These are phyloP conservation scores for Brachyhypopomus occidentalis DNA, from an alignment of 2,113 vertebrate genomes.

Conservation along the genomic window DNA sequence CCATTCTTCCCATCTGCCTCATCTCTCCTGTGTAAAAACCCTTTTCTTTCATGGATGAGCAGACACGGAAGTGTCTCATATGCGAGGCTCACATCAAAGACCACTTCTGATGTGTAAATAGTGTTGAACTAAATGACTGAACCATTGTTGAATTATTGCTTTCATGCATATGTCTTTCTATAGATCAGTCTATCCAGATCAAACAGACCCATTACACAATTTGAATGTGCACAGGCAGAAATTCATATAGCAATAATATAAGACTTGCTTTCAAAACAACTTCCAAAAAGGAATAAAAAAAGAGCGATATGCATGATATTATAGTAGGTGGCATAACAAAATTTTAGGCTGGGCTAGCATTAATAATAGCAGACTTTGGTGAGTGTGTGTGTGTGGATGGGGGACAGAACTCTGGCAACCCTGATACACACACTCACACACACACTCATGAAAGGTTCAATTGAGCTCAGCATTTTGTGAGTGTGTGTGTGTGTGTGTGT, in stretches of 20 bases:
- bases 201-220: slow-evolving; percentile 40
- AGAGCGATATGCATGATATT: slow-evolving; percentile 15
- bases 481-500: slow-evolving; percentile 7
- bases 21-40: slow-evolving; percentile 19
- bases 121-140: slow-evolving; percentile 28
- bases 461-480: slow-evolving; percentile 11
- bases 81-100: slow-evolving; percentile 44
- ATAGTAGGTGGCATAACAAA: not conserved
- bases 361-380: not conserved
- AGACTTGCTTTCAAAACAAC: not conserved
- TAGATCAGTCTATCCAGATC: slow-evolving; percentile 33
- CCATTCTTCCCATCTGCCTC: not conserved
- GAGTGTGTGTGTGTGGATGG: not conserved
- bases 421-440: not conserved
- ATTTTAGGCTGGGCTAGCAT: not conserved
- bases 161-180: slow-evolving; percentile 33
- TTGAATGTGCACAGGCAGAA: not conserved
- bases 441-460: slow-evolving; percentile 4
- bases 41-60: slow-evolving; percentile 11
- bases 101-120: slow-evolving; percentile 52
- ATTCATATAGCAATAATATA: not conserved
- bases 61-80: slow-evolving; percentile 26
- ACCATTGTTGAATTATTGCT: slow-evolving; percentile 46
- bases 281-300: slow-evolving; percentile 20
- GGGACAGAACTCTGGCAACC: slow-evolving; percentile 10